These are phyloP conservation scores for Vannuccia rotundouncinata DNA, from an alignment of 2,888 invertebrate genomes.

Conservation along the genomic window DNA sequence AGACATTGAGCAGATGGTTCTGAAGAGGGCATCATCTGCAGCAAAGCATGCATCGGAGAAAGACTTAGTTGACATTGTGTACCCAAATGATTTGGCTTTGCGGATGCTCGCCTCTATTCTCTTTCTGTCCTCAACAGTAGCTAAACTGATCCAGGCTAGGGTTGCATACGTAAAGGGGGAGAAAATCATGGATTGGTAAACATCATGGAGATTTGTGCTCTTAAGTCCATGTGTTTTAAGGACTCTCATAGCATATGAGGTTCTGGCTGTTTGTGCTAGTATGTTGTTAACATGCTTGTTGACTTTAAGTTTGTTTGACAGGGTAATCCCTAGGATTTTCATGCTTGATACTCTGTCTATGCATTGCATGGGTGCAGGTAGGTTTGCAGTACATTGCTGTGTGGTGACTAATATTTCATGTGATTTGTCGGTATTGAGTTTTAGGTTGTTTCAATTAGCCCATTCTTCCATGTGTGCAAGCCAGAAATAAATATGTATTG, in stretches of 20 bases:
- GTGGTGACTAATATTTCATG: slow-evolving; percentile 21
- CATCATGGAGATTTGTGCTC: too few relatives aligned
- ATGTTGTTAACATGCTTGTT: slow-evolving; percentile 17
- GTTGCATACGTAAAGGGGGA: too few relatives aligned
- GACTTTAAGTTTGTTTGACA: slow-evolving; percentile 26
- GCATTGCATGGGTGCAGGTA: slow-evolving; percentile 20
- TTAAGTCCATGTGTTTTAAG: slow-evolving; percentile 11
- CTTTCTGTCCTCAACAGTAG: too few relatives aligned
- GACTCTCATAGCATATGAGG: slow-evolving; percentile 24
- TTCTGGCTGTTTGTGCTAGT: slow-evolving; percentile 26
- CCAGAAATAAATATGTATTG: too few relatives aligned
- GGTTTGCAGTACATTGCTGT: slow-evolving; percentile 24
- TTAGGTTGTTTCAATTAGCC: slow-evolving; percentile 24
- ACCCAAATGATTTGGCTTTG: too few relatives aligned
- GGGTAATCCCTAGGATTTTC: slow-evolving; percentile 26
- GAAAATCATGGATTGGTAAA: too few relatives aligned
- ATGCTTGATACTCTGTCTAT: slow-evolving; percentile 26
- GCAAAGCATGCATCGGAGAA: background rate
- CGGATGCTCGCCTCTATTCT: too few relatives aligned
- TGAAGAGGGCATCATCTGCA: background rate
- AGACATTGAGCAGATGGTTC: background rate
- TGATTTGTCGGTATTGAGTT: slow-evolving; percentile 24
- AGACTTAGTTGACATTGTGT: too few relatives aligned
- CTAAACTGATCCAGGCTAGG: too few relatives aligned
- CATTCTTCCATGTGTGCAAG: slow-evolving; percentile 24